phyloP scores from a whole-genome alignment of 1,140 invertebrate species.

The Trichonephila clavata region DNA sequence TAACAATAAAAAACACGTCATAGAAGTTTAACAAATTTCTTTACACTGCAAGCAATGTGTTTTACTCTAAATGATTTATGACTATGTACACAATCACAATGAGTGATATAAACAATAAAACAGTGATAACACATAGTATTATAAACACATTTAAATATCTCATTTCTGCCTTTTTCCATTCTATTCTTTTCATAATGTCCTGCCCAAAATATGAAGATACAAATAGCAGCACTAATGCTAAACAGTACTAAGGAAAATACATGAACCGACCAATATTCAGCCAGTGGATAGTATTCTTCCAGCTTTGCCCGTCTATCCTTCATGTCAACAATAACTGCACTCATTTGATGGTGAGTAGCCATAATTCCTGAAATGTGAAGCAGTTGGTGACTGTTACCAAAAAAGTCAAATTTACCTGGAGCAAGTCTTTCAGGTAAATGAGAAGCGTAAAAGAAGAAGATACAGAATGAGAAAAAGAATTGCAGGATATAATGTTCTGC shows the following conservation, averaged over 20 bases:
- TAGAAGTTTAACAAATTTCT: neutral
- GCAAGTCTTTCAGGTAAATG: constrained; percentile 82
- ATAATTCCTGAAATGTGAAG: constrained; percentile 82
- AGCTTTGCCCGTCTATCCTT: constrained; percentile 78
- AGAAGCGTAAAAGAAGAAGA: constrained; percentile 81
- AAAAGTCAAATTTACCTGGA: constrained; percentile 82
- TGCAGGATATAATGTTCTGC: constrained; percentile 80
- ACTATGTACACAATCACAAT: neutral
- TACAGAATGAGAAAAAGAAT: constrained; percentile 80
- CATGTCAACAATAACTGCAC: constrained; percentile 81
- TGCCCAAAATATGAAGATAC: constrained; percentile 65
- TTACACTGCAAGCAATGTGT: neutral
- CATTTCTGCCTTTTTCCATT: constrained; percentile 19
- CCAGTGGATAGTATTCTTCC: constrained; percentile 23
- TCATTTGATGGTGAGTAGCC: constrained; percentile 81
- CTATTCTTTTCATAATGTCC: constrained; percentile 61
- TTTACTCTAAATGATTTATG: neutral
- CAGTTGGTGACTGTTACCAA: constrained; percentile 83
- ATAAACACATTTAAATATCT: neutral
- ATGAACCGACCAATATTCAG: constrained; percentile 66
- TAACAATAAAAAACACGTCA: neutral
- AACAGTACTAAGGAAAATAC: constrained; percentile 61
- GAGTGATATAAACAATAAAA: neutral
- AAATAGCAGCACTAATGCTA: constrained; percentile 55
- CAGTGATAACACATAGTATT: neutral